These are phyloP conservation scores for Dynastes tityus DNA, from an alignment of 2,888 invertebrate genomes.

Conservation along the genomic window DNA sequence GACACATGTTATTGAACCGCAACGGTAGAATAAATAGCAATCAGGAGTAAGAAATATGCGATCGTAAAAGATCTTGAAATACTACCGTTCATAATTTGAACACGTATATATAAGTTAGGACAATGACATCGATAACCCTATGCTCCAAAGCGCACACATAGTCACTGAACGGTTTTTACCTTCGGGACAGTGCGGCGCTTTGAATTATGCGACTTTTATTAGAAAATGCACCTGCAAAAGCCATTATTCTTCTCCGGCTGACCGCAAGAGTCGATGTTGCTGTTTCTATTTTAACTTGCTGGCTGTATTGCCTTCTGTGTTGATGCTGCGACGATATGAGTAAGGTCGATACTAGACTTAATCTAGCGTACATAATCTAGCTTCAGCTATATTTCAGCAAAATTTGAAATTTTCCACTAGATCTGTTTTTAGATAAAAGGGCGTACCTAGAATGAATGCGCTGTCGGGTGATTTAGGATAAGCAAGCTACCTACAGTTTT, in stretches of 20 bases:
- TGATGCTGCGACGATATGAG: neutral
- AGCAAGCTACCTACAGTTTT: too few relatives aligned
- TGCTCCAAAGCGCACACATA: slow-evolving; percentile 16
- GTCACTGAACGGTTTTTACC: slow-evolving; percentile 47
- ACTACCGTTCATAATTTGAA: slow-evolving; percentile 38
- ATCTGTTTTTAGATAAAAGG: too few relatives aligned
- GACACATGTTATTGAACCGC: slow-evolving; percentile 8
- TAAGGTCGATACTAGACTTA: neutral
- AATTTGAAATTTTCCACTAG: too few relatives aligned
- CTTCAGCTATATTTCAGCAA: too few relatives aligned
- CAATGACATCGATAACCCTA: slow-evolving; percentile 42
- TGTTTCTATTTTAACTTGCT: slow-evolving; percentile 21
- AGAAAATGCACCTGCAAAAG: slow-evolving; percentile 54
- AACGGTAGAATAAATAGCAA: slow-evolving; percentile 9
- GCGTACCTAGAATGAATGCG: too few relatives aligned
- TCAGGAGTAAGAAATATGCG: slow-evolving; percentile 11
- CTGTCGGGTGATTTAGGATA: too few relatives aligned
- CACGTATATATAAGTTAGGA: slow-evolving; percentile 39
- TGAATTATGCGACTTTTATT: slow-evolving; percentile 54
- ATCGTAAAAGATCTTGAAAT: slow-evolving; percentile 35
- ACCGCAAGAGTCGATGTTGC: slow-evolving; percentile 1
- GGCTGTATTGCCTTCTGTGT: neutral
- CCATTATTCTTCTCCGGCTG: slow-evolving; percentile 27
- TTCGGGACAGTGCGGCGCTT: slow-evolving; percentile 49
- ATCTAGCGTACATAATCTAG: too few relatives aligned